Percentiles rank a stretch among this genome's conserved stretches.
Evolutionary conservation across 2,113 vertebrate species (phyloP).

Genomic region (Varanus salvator): DNA sequence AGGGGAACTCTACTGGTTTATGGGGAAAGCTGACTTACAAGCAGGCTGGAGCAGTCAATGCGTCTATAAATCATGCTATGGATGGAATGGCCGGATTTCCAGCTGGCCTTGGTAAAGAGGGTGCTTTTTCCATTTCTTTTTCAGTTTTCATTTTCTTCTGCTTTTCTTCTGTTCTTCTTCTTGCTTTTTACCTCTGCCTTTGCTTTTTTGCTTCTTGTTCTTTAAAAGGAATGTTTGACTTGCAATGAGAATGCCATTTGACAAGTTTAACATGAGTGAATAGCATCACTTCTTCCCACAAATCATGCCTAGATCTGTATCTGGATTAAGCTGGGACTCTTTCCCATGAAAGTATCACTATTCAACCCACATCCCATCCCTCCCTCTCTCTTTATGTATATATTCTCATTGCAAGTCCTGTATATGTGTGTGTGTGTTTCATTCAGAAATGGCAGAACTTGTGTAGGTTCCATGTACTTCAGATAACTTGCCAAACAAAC

Average conservation of each 20-base stretch:
- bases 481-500: not conserved
- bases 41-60: constrained; percentile 80
- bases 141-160: no score
- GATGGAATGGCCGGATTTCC: constrained; percentile 75
- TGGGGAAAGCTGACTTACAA: constrained; percentile 69
- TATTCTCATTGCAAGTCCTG: no score
- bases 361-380: not conserved
- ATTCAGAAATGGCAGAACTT: not conserved
- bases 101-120: constrained; percentile 70
- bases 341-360: not conserved
- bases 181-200: no score
- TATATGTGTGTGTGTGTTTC: not conserved
- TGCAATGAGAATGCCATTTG: constrained; percentile 58
- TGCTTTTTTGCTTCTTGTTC: no score
- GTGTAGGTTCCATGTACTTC: not conserved
- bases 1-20: constrained; percentile 59
- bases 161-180: no score
- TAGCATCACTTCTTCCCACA: not conserved
- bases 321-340: constrained; percentile 15
- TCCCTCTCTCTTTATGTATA: no score
- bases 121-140: constrained; percentile 34
- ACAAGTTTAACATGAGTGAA: constrained; percentile 52
- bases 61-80: constrained; percentile 79
- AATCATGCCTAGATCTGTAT: constrained; percentile 37
- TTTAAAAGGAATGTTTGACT: constrained; percentile 52